These are phyloP conservation scores for Muscicapa comitata DNA, from an alignment of 2,797 vertebrate genomes.

Conservation along the genomic window DNA sequence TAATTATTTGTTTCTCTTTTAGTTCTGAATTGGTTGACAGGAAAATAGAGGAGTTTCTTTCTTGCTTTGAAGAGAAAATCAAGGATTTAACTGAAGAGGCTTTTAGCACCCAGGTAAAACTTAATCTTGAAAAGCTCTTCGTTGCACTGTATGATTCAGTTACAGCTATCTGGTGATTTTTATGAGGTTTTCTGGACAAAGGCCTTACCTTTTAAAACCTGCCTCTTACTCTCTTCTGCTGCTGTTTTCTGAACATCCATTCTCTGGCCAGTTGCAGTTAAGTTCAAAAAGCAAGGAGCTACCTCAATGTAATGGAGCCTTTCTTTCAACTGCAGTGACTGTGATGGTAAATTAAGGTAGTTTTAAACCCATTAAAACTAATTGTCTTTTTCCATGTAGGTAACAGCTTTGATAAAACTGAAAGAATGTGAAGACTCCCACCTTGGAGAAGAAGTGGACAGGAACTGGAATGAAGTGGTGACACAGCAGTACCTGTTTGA, in stretches of 20 bases:
- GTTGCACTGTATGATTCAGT: neutral
- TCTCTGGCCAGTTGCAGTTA: neutral
- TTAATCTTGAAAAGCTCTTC: neutral
- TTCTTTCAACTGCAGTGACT: neutral
- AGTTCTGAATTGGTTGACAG: conserved; percentile 90
- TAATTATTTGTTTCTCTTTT: conserved; percentile 30
- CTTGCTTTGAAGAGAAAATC: conserved; percentile 84
- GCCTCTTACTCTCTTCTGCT: neutral
- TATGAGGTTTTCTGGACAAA: neutral
- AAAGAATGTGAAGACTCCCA: conserved; percentile 94
- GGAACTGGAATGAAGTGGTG: conserved; percentile 93
- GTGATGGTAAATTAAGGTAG: neutral
- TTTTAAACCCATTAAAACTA: neutral
- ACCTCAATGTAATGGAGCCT: neutral
- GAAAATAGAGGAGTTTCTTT: conserved; percentile 93
- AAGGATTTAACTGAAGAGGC: conserved; percentile 84
- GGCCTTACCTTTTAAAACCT: neutral
- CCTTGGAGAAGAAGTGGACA: conserved; percentile 93
- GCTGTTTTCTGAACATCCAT: neutral
- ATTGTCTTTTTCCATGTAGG: conserved; percentile 49
- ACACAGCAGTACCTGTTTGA: conserved; percentile 93
- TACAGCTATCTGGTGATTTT: rapidly evolving
- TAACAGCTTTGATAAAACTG: conserved; percentile 90
- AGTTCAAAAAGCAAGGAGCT: neutral
- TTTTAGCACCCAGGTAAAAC: conserved; percentile 83